phyloP scores from a whole-genome alignment of 2,113 vertebrate genomes.

The Calyptomena viridis region DNA sequence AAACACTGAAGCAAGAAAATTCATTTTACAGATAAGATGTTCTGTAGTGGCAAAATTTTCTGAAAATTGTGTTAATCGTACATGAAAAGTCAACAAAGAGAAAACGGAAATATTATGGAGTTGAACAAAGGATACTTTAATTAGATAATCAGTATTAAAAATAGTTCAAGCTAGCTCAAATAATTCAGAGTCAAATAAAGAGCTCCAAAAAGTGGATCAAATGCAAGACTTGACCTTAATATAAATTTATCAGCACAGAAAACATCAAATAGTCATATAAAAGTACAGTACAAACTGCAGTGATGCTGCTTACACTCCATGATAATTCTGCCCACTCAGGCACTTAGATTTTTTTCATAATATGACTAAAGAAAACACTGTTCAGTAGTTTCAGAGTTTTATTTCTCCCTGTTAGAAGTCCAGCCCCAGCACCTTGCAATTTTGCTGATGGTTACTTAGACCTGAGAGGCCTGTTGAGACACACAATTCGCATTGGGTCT shows the following conservation, averaged over 20 bases:
- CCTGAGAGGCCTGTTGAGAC: not conserved
- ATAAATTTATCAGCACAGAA: not conserved
- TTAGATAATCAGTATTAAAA: not conserved
- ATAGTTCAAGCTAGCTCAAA: not conserved
- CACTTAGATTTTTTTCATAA: not conserved
- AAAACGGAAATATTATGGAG: not conserved
- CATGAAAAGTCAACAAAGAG: not conserved
- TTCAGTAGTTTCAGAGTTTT: not conserved
- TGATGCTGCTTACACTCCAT: not conserved
- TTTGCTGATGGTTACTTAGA: not conserved
- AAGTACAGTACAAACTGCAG: not conserved
- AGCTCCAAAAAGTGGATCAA: not conserved
- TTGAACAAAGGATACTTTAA: not conserved
- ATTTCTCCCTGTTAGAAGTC: not conserved
- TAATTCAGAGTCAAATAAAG: not conserved
- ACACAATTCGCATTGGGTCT: not conserved
- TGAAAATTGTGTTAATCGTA: not conserved
- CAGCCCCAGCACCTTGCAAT: not conserved
- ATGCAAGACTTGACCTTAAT: not conserved
- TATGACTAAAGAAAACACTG: not conserved
- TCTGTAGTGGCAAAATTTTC: slow-evolving; percentile 4
- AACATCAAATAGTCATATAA: not conserved
- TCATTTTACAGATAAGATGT: slow-evolving; percentile 23
- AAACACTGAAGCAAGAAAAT: not conserved
- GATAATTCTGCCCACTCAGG: not conserved